Conservation (phyloP, 1,140 invertebrate genomes). For the Thrips palmi region DNA sequence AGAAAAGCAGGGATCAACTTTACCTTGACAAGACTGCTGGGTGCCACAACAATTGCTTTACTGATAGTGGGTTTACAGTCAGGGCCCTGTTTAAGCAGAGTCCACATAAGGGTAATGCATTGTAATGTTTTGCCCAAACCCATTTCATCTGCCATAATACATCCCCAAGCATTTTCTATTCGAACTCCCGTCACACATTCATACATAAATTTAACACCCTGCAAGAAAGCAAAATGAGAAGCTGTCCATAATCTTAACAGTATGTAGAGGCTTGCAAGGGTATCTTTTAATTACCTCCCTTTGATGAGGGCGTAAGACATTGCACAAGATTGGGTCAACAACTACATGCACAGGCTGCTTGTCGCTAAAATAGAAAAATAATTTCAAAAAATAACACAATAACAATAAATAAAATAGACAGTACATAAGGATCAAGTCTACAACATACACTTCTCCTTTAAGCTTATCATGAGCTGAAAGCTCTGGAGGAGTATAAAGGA, state of each 20-base stretch:
- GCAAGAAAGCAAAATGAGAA: conserved; percentile 12
- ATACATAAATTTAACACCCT: conserved; percentile 98
- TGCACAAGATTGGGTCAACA: conserved; percentile 80
- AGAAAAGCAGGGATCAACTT: conserved; percentile 3
- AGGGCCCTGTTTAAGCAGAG: conserved; percentile 70
- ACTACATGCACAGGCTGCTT: conserved; percentile 73
- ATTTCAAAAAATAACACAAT: neutral
- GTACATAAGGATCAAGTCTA: conserved; percentile 4
- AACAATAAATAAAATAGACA: conserved; percentile 1
- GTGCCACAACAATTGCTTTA: conserved; percentile 89
- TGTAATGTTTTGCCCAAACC: conserved; percentile 93
- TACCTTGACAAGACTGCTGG: conserved; percentile 87
- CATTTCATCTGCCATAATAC: conserved; percentile 99
- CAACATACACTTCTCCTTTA: conserved; percentile 43
- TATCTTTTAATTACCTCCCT: conserved; percentile 64
- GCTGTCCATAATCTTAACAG: neutral
- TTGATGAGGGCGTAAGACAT: conserved; percentile 92
- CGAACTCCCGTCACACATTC: conserved; percentile 91
- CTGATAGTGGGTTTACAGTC: conserved; percentile 70
- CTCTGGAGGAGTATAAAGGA: conserved; percentile 72
- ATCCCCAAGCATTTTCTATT: conserved; percentile 77
- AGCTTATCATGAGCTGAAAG: conserved; percentile 68
- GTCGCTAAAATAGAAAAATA: conserved; percentile 23
- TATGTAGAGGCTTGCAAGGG: neutral
- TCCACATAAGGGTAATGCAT: conserved; percentile 95